phyloP scores from a whole-genome alignment of 2,113 vertebrate species.

The Ceyx margarethae region DNA sequence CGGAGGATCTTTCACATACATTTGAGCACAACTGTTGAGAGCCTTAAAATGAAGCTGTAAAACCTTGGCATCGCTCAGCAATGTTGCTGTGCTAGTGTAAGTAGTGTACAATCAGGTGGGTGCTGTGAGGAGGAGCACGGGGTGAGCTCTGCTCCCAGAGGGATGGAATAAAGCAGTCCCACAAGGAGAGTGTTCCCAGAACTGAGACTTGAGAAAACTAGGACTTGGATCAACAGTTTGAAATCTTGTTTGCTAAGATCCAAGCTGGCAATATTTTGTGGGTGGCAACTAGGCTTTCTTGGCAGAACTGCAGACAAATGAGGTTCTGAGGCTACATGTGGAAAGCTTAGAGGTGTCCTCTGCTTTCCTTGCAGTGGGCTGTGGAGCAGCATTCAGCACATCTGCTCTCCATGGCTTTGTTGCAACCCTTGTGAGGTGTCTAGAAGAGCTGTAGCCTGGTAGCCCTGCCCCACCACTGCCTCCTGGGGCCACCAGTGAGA shows the following conservation, averaged over 20 bases:
- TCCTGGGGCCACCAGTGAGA: not conserved
- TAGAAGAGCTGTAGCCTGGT: not conserved
- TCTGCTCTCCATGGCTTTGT: not conserved
- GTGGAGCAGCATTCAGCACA: not conserved
- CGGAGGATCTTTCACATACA: not conserved
- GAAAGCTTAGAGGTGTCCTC: not conserved
- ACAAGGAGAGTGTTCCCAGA: not conserved
- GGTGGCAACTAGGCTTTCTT: not conserved
- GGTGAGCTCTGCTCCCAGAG: not conserved
- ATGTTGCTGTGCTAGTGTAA: not conserved
- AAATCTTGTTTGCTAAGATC: not conserved
- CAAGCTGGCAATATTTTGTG: not conserved
- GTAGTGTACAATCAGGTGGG: not conserved
- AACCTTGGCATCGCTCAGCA: not conserved
- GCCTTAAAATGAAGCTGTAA: slow-evolving; percentile 38
- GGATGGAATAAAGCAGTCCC: not conserved
- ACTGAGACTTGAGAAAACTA: slow-evolving; percentile 9
- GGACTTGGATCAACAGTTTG: not conserved
- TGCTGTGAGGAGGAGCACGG: rapidly evolving
- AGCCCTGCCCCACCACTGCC: not conserved
- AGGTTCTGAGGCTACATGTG: not conserved
- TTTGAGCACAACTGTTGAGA: slow-evolving; percentile 26
- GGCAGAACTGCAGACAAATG: not conserved
- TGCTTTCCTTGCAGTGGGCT: not conserved
- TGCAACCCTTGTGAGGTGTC: not conserved